These are phyloP conservation scores for Canis aureus DNA, from an alignment of 2,113 vertebrate species.

Conservation along the genomic window DNA sequence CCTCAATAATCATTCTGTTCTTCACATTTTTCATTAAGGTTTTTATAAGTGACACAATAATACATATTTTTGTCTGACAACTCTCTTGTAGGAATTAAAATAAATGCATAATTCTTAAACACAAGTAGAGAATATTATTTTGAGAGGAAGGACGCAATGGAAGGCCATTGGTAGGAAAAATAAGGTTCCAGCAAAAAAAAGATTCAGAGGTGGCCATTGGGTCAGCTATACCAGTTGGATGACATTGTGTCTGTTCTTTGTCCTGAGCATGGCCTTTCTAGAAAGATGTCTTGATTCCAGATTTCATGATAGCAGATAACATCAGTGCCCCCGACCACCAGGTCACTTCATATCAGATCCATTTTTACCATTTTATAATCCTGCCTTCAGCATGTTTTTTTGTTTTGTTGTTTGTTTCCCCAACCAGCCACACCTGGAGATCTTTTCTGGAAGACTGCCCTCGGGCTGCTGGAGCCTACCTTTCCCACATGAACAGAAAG, in stretches of 20 bases:
- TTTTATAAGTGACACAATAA: constrained; percentile 83
- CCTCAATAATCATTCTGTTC: constrained; percentile 79
- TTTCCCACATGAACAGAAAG: neutral
- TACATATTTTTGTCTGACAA: constrained; percentile 76
- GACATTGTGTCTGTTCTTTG: neutral
- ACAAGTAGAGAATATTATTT: constrained; percentile 75
- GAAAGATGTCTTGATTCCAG: neutral
- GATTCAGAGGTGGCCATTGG: neutral
- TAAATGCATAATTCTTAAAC: constrained; percentile 77
- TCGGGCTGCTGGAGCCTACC: neutral
- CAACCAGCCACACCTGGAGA: neutral
- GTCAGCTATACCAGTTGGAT: neutral
- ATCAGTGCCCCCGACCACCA: neutral
- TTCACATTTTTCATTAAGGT: constrained; percentile 83
- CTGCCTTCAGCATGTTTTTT: neutral
- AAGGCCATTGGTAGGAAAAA: constrained; percentile 66
- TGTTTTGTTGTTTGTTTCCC: neutral
- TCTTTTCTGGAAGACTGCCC: neutral
- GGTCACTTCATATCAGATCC: neutral
- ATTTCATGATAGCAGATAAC: neutral
- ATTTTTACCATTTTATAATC: neutral
- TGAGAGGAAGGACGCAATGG: constrained; percentile 53
- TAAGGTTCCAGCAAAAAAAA: constrained; percentile 50
- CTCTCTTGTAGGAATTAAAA: constrained; percentile 77
- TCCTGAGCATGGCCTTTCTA: neutral